These are phyloP conservation scores for Piezodorus guildinii DNA, from an alignment of 1,140 invertebrate species.

Conservation along the genomic window DNA sequence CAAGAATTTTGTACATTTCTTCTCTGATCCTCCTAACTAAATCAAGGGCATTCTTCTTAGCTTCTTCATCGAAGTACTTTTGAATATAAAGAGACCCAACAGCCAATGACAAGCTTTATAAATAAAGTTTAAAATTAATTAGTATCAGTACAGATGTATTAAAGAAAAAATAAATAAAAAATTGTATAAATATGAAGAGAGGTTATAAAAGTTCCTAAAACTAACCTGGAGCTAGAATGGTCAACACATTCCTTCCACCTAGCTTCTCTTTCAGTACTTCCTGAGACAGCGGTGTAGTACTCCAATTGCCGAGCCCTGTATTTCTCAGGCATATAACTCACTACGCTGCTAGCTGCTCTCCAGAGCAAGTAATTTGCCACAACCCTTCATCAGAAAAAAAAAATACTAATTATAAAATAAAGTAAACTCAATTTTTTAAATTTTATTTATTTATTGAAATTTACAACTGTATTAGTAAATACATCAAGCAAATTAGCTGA, in stretches of 20 bases:
- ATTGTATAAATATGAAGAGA: no score
- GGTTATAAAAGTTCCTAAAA: background rate
- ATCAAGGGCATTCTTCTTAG: slow-evolving; percentile 59
- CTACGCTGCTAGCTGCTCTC: slow-evolving; percentile 57
- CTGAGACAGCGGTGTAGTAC: slow-evolving; percentile 60
- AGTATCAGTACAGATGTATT: no score
- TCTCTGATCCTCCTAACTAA: slow-evolving; percentile 71
- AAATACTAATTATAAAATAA: no score
- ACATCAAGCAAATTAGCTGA: no score
- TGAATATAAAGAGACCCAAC: slow-evolving; percentile 65
- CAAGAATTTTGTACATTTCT: slow-evolving; percentile 43
- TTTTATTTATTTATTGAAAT: no score
- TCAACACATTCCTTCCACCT: slow-evolving; percentile 80
- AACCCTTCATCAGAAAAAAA: slow-evolving; percentile 34
- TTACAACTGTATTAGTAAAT: no score
- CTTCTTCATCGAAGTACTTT: slow-evolving; percentile 58
- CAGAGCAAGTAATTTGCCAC: slow-evolving; percentile 74
- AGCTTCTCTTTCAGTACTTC: slow-evolving; percentile 58
- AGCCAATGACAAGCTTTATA: slow-evolving; percentile 38
- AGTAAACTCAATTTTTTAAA: no score
- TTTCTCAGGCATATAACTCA: slow-evolving; percentile 61
- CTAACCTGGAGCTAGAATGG: slow-evolving; percentile 52
- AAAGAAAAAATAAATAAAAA: no score
- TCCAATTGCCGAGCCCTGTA: slow-evolving; percentile 57
- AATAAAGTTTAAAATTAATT: no score